Evolutionary conservation across 2,113 vertebrate genomes (phyloP).

Genomic region (Cottus gobio): DNA sequence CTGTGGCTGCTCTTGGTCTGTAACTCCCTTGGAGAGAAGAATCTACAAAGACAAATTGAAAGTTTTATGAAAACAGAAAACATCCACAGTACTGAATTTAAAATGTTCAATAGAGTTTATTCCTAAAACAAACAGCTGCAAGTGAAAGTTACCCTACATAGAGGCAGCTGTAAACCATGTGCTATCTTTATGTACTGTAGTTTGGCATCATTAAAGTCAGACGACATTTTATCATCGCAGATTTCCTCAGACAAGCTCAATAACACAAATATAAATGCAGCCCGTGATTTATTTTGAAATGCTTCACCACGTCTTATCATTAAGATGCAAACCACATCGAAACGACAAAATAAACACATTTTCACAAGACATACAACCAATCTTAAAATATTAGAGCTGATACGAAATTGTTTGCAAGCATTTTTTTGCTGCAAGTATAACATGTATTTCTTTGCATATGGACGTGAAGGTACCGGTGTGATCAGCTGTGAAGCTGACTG

Average conservation of each 20-base stretch:
- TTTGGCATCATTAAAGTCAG: background rate
- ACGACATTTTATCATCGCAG: background rate
- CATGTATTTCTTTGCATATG: background rate
- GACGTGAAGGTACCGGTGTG: conserved; percentile 52
- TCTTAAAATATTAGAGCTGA: background rate
- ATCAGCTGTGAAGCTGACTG: conserved; percentile 43
- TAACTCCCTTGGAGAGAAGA: conserved; percentile 82
- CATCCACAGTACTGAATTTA: background rate
- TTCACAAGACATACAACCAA: background rate
- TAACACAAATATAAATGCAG: background rate
- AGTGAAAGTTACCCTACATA: background rate
- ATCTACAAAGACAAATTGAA: conserved; percentile 79
- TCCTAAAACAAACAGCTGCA: background rate
- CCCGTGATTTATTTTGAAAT: background rate
- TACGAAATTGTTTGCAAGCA: background rate
- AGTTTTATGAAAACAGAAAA: conserved; percentile 15
- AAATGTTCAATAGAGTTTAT: background rate
- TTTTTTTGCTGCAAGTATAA: background rate
- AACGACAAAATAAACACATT: conserved; percentile 1
- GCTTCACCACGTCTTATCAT: background rate
- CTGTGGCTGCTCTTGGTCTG: conserved; percentile 81
- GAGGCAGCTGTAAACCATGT: background rate
- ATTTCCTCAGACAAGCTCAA: background rate
- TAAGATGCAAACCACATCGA: background rate
- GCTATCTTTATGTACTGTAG: background rate